Evolutionary conservation across 2,888 invertebrate genomes (phyloP), one percentile per base, ranked within the genome.

Genomic region (Herminia tarsipennalis): DNA sequence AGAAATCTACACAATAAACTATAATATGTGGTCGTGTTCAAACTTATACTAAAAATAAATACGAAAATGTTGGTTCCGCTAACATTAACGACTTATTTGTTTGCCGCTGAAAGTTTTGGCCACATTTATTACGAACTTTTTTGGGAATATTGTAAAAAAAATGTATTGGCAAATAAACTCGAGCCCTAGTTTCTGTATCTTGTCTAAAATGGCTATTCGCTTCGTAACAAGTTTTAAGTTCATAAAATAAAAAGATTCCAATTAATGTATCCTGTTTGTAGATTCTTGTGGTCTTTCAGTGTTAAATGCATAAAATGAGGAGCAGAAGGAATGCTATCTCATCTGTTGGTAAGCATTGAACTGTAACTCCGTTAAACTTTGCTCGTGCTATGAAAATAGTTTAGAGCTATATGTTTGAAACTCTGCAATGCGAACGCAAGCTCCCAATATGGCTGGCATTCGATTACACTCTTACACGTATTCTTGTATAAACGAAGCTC

Each of bases 81-180:
- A 44, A 46, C 50, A 44, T 38, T 45, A 46, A 44, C 54, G 27
- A 33, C 12, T 58, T 61, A 54, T 68, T 63, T 58, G 60, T 61
- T 58, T 47, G 42, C 53, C 50, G 37, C 30, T 25, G 35, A 35
- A 64, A 71, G 59, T 59, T 71, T 60, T 44, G 35, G 54, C 50
- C 60, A 65, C 68, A 69, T 72, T 73, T 68, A 66, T 72, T 68
- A 68, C 68, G 64, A 57, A 56, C 50, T 52, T 55, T 39, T 45
- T 49, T 53, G 30, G 27, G 44, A 57, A 59, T 56, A 64, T 64
- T 63, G 52, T 58, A 56, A 39, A 28, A 43, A 48, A 60, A 61
- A 66, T 54, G 51, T 61, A 64, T 10, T 9, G 60, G 58, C 43
- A 40, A 45, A 57, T 47, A 55, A 56, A 58, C 48, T 48, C 41